Evolutionary conservation across 2,797 vertebrate species (phyloP).

Genomic region (Sebastolobus altivelis): DNA sequence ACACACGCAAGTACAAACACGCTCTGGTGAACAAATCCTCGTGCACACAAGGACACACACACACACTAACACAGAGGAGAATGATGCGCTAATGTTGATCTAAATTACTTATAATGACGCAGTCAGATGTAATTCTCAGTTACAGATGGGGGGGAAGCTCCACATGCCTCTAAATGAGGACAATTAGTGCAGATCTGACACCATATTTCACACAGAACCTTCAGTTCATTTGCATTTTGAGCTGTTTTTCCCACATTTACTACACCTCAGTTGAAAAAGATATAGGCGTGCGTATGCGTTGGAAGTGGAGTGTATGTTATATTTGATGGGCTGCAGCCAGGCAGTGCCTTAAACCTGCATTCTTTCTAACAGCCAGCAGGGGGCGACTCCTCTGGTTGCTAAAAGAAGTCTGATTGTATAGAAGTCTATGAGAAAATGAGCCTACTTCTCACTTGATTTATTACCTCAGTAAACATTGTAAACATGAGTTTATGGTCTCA

Average conservation of each 20-base stretch:
- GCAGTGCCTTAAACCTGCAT: too few relatives aligned
- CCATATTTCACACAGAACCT: conserved; percentile 9
- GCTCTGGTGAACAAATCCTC: not conserved
- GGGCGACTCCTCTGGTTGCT: too few relatives aligned
- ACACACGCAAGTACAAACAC: not conserved
- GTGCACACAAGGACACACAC: not conserved
- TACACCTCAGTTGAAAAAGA: not conserved
- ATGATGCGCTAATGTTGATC: not conserved
- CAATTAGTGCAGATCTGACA: conserved; percentile 16
- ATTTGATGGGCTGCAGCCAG: too few relatives aligned
- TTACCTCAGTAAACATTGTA: too few relatives aligned
- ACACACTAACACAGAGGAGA: conserved; percentile 1
- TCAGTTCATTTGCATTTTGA: not conserved
- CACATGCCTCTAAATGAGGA: conserved; percentile 20
- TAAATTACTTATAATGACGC: not conserved
- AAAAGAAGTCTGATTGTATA: too few relatives aligned
- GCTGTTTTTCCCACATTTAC: not conserved
- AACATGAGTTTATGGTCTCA: too few relatives aligned
- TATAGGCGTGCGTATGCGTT: not conserved
- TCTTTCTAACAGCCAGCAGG: too few relatives aligned
- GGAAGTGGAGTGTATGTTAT: too few relatives aligned
- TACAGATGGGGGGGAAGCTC: conserved; percentile 31
- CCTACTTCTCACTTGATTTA: too few relatives aligned
- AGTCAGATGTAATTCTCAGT: conserved; percentile 22
- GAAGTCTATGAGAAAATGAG: too few relatives aligned